Percentiles rank a stretch among this genome's conserved stretches.
Evolutionary conservation across 2,797 vertebrate species (phyloP).

Genomic region (Premnoplex brunnescens): DNA sequence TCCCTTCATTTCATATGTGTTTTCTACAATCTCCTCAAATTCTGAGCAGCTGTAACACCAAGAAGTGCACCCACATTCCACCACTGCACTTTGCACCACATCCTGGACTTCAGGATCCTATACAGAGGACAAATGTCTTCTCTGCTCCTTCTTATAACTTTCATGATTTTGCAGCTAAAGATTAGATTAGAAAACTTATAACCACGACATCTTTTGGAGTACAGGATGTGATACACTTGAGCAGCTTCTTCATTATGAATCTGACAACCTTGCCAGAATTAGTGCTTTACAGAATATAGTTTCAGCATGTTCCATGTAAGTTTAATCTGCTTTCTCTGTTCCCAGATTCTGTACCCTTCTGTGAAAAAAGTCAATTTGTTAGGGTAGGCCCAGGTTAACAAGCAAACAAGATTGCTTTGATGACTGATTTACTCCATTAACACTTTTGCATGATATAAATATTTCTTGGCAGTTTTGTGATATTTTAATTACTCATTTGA

Average conservation of each 20-base stretch:
- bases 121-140: not conserved
- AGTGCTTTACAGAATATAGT: not conserved
- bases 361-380: not conserved
- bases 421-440: not conserved
- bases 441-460: not conserved
- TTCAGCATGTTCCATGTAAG: not conserved
- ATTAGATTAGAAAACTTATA: not conserved
- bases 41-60: not conserved
- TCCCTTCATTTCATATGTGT: rapidly evolving
- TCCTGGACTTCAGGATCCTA: not conserved
- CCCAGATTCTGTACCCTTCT: not conserved
- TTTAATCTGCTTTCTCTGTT: not conserved
- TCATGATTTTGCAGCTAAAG: not conserved
- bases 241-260: not conserved
- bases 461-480: not conserved
- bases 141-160: not conserved
- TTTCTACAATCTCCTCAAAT: not conserved
- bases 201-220: not conserved
- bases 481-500: not conserved
- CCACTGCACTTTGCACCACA: not conserved
- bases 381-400: not conserved
- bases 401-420: not conserved
- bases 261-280: not conserved
- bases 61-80: not conserved
- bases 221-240: not conserved